Evolutionary conservation across 2,797 vertebrate genomes (phyloP).

Genomic region (Ctenochaetus hawaiiensis): DNA sequence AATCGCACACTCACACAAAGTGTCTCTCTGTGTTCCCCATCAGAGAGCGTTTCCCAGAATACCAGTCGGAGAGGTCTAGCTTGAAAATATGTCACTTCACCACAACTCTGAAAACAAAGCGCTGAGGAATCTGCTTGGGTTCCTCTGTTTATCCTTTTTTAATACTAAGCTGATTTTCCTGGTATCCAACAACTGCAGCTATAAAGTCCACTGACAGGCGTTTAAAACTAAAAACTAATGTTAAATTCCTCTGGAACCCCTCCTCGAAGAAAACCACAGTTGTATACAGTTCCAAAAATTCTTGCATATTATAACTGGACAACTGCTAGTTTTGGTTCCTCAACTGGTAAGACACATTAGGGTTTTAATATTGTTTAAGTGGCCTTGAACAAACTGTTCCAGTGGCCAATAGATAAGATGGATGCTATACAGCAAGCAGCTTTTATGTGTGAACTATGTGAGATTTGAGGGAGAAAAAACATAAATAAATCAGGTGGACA

Average conservation of each 20-base stretch:
- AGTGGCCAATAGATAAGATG: background rate
- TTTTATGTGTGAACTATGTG: background rate
- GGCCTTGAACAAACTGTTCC: slow-evolving; percentile 2
- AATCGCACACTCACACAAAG: slow-evolving; percentile 36
- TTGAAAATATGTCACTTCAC: slow-evolving; percentile 72
- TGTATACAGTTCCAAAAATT: slow-evolving; percentile 11
- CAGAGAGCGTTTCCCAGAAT: slow-evolving; percentile 73
- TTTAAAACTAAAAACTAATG: slow-evolving; percentile 33
- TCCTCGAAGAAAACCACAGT: slow-evolving; percentile 34
- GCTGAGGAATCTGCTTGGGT: slow-evolving; percentile 70
- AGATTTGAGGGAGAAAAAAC: background rate
- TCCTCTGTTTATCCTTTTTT: slow-evolving; percentile 66
- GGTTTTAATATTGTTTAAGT: background rate
- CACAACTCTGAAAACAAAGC: slow-evolving; percentile 82
- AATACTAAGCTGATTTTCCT: slow-evolving; percentile 60
- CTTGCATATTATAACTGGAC: background rate
- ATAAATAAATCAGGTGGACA: slow-evolving; percentile 10
- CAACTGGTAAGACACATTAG: background rate
- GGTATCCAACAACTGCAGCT: slow-evolving; percentile 55
- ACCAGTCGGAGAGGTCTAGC: slow-evolving; percentile 63
- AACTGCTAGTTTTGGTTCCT: slow-evolving; percentile 16
- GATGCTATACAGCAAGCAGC: background rate
- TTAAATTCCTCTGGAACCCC: slow-evolving; percentile 36
- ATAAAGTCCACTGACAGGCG: slow-evolving; percentile 15
- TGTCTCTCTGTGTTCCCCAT: slow-evolving; percentile 52